phyloP scores from a whole-genome alignment of 2,797 vertebrate species.

The Eutrigla gurnardus region DNA sequence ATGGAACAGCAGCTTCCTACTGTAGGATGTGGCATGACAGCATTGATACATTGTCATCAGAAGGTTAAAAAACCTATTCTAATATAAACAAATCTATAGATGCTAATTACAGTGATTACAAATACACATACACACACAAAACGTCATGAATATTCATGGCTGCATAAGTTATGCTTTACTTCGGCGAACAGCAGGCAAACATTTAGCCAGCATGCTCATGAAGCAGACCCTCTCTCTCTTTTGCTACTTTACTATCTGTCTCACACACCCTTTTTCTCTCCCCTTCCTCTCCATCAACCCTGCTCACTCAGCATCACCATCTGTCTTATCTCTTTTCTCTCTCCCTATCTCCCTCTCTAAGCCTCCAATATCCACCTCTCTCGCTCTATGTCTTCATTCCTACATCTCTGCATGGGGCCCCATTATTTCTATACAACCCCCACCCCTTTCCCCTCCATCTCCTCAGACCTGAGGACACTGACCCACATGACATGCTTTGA shows the following conservation, averaged over 20 bases:
- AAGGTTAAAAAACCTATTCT: slow-evolving; percentile 71
- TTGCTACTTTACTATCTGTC: background rate
- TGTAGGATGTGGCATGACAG: slow-evolving; percentile 39
- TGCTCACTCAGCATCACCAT: slow-evolving; percentile 70
- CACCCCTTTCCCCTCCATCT: slow-evolving; percentile 4
- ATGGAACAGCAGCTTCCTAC: slow-evolving; percentile 22
- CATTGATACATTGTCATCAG: slow-evolving; percentile 61
- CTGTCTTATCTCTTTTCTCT: slow-evolving; percentile 64
- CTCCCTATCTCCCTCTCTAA: slow-evolving; percentile 18
- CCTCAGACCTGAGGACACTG: slow-evolving; percentile 52
- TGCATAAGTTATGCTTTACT: slow-evolving; percentile 70
- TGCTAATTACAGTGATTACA: slow-evolving; percentile 67
- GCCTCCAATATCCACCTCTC: slow-evolving; percentile 39
- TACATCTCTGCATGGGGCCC: slow-evolving; percentile 37
- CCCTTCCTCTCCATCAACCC: slow-evolving; percentile 52
- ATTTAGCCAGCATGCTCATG: slow-evolving; percentile 67
- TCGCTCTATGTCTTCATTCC: slow-evolving; percentile 27
- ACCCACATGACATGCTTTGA: slow-evolving; percentile 69
- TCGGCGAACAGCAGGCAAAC: slow-evolving; percentile 74
- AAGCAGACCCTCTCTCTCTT: slow-evolving; percentile 36
- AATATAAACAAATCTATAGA: slow-evolving; percentile 77
- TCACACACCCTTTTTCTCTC: background rate
- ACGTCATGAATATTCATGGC: slow-evolving; percentile 79
- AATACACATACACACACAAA: slow-evolving; percentile 36
- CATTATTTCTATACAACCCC: slow-evolving; percentile 50